Base-by-base conservation (phyloP, 2,888 invertebrate genomes). In the Rapana venosa region DNA sequence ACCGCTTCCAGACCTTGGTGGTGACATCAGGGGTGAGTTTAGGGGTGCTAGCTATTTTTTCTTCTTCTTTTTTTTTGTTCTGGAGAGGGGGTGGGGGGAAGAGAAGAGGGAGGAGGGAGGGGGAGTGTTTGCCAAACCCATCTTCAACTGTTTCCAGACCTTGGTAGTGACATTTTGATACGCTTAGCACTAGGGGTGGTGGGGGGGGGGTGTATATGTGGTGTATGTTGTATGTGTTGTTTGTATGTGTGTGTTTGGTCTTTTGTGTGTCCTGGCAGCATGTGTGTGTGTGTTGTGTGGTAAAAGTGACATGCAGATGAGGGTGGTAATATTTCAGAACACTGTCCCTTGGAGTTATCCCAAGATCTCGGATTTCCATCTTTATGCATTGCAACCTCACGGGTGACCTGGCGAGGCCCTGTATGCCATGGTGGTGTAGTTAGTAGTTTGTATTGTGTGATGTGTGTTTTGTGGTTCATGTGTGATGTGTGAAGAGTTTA, bases 321-420 rank as follows among this genome's bases (percentile, higher is more conserved):
- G 47, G 47, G 84, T 85, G 66, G 66, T 79, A 17, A 58, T 47
- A 47, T 47, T 47, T 30, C 93, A 97, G 93, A 99, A 0, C 96
- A 99, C 26, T 99, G 99, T 0, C 99, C 99, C 0, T 97, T 99
- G 95, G 99, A 99, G 96, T 99, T 99, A 99, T 96, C 99, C 99
- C 0, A 99, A 99, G 97, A 99, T 99, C 94, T 97, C 99, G 91
- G 98, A 99, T 96, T 99, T 99, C 96, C 98, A 98, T 96, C 99
- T 99, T 0, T 98, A 8, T 97, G 99, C 89, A 98, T 99, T 98
- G 98, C 98, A 92, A 99, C 99, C 0, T 99, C 96, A 99, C 99
- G 0, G 0, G 99, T 99, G 99, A 99, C 99, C 97, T 99, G 88
- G 98, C 99, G 0, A 97, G 99, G 91, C 99, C 98, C 0, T 99